These are phyloP conservation scores for Lophotriccus pileatus DNA, from an alignment of 2,797 vertebrate genomes.

Conservation along the genomic window DNA sequence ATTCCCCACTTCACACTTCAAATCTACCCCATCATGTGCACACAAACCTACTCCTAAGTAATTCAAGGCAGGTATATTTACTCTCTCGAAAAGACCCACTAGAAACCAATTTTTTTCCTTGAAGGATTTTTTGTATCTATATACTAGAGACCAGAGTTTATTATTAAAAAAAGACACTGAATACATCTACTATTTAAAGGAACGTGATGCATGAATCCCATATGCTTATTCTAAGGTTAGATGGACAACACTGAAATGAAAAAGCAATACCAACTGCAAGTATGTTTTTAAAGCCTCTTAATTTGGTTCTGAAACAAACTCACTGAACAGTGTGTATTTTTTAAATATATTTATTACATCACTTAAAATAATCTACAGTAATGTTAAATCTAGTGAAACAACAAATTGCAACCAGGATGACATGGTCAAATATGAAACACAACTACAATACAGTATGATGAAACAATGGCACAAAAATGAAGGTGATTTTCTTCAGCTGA, in stretches of 20 bases:
- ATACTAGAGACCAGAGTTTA: neutral
- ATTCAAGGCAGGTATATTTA: neutral
- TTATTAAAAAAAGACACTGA: neutral
- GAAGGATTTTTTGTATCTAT: neutral
- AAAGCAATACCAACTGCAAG: neutral
- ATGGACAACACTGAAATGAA: neutral
- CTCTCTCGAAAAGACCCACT: neutral
- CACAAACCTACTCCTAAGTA: neutral
- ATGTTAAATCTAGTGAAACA: constrained; percentile 68
- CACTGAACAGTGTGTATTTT: constrained; percentile 68
- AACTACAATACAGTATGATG: constrained; percentile 65
- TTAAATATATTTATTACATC: constrained; percentile 76
- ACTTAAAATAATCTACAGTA: constrained; percentile 63
- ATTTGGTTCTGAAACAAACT: constrained; percentile 69
- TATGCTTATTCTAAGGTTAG: neutral
- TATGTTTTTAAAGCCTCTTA: neutral
- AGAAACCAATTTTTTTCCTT: constrained; percentile 1
- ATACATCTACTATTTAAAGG: neutral
- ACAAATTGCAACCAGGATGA: constrained; percentile 61
- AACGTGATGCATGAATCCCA: neutral
- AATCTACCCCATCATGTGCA: neutral
- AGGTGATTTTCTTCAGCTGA: constrained; percentile 33
- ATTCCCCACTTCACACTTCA: neutral
- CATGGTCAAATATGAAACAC: constrained; percentile 65
- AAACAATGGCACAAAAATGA: constrained; percentile 63